phyloP scores from a whole-genome alignment of 2,888 invertebrate genomes.

The Campoplex capitator region DNA sequence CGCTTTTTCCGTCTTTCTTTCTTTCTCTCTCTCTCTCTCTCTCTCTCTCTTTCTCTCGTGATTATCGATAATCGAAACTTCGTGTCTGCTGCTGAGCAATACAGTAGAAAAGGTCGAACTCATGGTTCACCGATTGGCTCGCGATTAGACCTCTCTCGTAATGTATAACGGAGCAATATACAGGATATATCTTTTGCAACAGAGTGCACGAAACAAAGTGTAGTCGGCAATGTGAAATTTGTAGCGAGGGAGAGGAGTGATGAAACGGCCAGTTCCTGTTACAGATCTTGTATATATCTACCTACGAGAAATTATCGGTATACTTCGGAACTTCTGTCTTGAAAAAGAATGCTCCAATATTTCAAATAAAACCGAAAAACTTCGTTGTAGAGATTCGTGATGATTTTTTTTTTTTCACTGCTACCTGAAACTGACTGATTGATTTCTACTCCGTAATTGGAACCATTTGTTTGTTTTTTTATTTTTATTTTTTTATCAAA shows the following conservation, averaged over 20 bases:
- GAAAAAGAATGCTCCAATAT: not conserved
- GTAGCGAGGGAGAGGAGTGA: constrained; percentile 37
- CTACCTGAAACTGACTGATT: not conserved
- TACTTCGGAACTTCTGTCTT: constrained; percentile 11
- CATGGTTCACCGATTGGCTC: constrained; percentile 64
- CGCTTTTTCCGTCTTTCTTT: not conserved
- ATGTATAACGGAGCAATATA: constrained; percentile 38
- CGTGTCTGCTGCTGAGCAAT: constrained; percentile 59
- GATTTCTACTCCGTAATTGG: not conserved
- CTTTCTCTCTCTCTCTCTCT: constrained; percentile 1
- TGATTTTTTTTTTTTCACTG: not conserved
- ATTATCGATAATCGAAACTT: constrained; percentile 70
- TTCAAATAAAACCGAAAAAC: not conserved
- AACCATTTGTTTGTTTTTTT: not conserved
- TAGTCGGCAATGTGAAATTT: constrained; percentile 50
- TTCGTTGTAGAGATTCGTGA: not conserved
- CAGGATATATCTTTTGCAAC: constrained; percentile 47
- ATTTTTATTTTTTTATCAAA: not conserved
- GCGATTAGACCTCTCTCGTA: constrained; percentile 63
- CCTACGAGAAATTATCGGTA: constrained; percentile 26
- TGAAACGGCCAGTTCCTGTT: constrained; percentile 46
- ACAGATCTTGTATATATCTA: constrained; percentile 29
- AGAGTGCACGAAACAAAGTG: constrained; percentile 60
- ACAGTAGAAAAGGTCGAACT: constrained; percentile 54
- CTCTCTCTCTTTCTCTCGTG: constrained; percentile 45